Evolutionary conservation across 2,797 vertebrate genomes (phyloP).

Genomic region (Hirundo rustica): DNA sequence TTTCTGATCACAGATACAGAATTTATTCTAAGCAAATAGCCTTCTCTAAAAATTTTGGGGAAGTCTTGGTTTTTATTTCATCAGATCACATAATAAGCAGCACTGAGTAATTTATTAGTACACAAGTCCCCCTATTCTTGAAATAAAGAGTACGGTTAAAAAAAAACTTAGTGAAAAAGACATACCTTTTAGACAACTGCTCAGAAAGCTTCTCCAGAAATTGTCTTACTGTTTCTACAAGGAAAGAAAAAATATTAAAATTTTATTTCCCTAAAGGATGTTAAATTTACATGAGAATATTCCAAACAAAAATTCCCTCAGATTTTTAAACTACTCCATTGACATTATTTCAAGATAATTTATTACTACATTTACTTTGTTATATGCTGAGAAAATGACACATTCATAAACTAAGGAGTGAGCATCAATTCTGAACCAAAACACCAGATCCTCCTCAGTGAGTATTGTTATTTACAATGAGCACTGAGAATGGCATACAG

Average conservation of each 20-base stretch:
- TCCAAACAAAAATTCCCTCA: neutral
- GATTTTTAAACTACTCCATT: neutral
- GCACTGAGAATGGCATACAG: neutral
- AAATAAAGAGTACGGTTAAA: neutral
- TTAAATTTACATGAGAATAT: neutral
- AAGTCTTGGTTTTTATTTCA: neutral
- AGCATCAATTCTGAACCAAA: neutral
- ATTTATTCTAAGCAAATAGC: neutral
- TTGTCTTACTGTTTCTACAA: slow-evolving; percentile 89
- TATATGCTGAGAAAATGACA: neutral
- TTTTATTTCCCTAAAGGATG: neutral
- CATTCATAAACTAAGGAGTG: neutral
- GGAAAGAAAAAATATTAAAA: neutral
- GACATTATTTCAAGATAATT: neutral
- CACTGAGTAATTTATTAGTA: neutral
- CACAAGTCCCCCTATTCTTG: neutral
- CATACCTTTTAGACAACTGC: slow-evolving; percentile 88
- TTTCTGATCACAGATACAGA: neutral
- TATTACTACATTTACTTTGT: neutral
- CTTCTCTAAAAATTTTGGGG: neutral
- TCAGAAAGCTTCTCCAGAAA: slow-evolving; percentile 92
- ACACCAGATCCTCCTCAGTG: neutral
- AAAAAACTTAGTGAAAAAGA: neutral
- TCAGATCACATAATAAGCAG: neutral
- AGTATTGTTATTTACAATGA: neutral